Evolutionary conservation across 2,888 invertebrate species (phyloP).

Genomic region (Cephus sareptanus): DNA sequence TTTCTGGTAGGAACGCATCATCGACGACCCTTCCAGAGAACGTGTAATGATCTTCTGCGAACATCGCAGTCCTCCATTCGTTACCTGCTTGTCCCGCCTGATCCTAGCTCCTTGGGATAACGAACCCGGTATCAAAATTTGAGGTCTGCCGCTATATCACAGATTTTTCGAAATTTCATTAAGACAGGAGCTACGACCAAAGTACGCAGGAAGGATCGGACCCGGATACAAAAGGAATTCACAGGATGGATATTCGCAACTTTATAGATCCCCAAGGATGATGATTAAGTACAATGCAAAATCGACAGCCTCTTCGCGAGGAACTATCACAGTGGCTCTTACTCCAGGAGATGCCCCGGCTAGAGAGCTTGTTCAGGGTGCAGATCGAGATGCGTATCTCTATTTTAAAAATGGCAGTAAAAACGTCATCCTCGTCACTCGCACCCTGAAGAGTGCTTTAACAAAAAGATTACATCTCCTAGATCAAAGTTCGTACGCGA

Average conservation of each 20-base stretch:
- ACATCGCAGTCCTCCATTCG: background rate
- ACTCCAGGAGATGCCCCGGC: background rate
- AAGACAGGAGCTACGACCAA: slow-evolving; percentile 41
- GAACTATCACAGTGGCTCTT: background rate
- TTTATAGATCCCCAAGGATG: background rate
- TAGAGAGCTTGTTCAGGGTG: background rate
- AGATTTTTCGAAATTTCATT: slow-evolving; percentile 56
- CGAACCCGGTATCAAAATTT: slow-evolving; percentile 46
- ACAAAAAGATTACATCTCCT: background rate
- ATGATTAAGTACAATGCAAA: slow-evolving; percentile 3
- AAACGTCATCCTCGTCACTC: slow-evolving; percentile 1
- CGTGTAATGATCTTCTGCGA: background rate
- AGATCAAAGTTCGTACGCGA: background rate
- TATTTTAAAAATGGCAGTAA: slow-evolving; percentile 11
- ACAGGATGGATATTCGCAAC: background rate
- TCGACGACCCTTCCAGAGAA: background rate
- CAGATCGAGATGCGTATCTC: background rate
- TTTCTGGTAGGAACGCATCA: background rate
- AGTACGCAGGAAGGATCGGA: background rate
- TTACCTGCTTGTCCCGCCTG: background rate
- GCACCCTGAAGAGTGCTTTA: background rate
- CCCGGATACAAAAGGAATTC: background rate
- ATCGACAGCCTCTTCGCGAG: background rate
- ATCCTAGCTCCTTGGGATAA: slow-evolving; percentile 26
- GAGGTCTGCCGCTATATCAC: slow-evolving; percentile 60